These are phyloP conservation scores for Platalea minor DNA, from an alignment of 2,797 vertebrate genomes.

Conservation along the genomic window DNA sequence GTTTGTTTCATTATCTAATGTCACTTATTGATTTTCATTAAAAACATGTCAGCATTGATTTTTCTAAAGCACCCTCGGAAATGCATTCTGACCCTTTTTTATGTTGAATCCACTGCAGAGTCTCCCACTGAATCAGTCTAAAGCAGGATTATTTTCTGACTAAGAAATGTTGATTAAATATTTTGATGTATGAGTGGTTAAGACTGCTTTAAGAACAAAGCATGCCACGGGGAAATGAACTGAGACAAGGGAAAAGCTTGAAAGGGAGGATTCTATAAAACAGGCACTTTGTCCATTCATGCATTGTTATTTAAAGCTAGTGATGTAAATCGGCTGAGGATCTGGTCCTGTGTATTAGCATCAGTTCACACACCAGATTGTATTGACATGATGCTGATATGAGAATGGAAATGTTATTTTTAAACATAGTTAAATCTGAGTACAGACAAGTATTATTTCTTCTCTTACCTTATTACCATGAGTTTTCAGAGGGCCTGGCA, in stretches of 20 bases:
- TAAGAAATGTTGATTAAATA: conserved; percentile 58
- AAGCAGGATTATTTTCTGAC: conserved; percentile 39
- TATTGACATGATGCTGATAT: not conserved
- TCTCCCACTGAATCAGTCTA: conserved; percentile 15
- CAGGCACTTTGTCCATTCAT: conserved; percentile 39
- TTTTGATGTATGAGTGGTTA: conserved; percentile 57
- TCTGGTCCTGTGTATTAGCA: not conserved
- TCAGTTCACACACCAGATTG: not conserved
- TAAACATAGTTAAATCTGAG: not conserved
- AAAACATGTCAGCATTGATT: conserved; percentile 52
- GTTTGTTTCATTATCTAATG: conserved; percentile 52
- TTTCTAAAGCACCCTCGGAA: conserved; percentile 48
- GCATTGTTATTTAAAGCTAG: conserved; percentile 41
- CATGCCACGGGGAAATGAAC: conserved; percentile 38
- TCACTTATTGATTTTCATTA: conserved; percentile 59
- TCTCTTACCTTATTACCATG: not conserved
- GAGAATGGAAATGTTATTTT: not conserved
- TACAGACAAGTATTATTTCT: not conserved
- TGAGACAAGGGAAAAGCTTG: conserved; percentile 46
- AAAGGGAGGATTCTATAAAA: conserved; percentile 52
- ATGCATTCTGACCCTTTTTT: conserved; percentile 47
- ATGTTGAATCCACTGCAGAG: not conserved
- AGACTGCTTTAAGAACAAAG: conserved; percentile 62
- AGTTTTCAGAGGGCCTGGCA: not conserved
- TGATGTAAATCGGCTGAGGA: conserved; percentile 8